Evolutionary conservation across 2,888 invertebrate species (phyloP).

Genomic region (Caenorhabditis sulstoni): DNA sequence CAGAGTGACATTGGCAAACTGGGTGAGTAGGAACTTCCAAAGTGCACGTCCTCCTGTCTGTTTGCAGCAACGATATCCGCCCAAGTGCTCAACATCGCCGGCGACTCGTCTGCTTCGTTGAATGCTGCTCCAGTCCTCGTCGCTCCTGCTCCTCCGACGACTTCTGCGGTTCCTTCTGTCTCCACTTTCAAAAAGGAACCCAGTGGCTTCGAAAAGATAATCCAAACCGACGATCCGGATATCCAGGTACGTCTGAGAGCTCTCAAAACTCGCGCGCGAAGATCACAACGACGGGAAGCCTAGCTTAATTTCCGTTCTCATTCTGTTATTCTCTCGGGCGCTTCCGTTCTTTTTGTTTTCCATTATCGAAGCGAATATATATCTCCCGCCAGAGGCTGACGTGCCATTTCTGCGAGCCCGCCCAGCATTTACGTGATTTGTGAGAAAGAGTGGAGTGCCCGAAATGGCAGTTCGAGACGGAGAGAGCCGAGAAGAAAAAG

Average conservation of each 20-base stretch:
- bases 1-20: conserved; percentile 32
- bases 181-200: conserved; percentile 18
- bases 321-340: neutral
- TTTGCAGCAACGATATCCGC: conserved; percentile 20
- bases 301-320: no score
- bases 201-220: conserved; percentile 32
- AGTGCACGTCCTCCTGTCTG: neutral
- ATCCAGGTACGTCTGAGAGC: conserved; percentile 44
- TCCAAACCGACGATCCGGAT: conserved; percentile 57
- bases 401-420: conserved; percentile 39
- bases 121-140: neutral
- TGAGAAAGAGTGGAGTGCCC: conserved; percentile 42
- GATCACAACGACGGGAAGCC: conserved; percentile 16
- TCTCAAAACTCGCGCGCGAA: neutral
- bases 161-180: neutral
- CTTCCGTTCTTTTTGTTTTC: conserved; percentile 11
- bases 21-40: conserved; percentile 10
- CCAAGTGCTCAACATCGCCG: conserved; percentile 33
- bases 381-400: no score
- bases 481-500: conserved; percentile 27
- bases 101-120: conserved; percentile 14
- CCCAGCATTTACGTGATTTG: conserved; percentile 50
- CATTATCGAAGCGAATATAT: neutral
- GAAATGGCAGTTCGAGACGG: conserved; percentile 30
- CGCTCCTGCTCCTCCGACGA: neutral